phyloP scores from a whole-genome alignment of 92 coral and sea anemone species.

The Siderastrea radians region DNA sequence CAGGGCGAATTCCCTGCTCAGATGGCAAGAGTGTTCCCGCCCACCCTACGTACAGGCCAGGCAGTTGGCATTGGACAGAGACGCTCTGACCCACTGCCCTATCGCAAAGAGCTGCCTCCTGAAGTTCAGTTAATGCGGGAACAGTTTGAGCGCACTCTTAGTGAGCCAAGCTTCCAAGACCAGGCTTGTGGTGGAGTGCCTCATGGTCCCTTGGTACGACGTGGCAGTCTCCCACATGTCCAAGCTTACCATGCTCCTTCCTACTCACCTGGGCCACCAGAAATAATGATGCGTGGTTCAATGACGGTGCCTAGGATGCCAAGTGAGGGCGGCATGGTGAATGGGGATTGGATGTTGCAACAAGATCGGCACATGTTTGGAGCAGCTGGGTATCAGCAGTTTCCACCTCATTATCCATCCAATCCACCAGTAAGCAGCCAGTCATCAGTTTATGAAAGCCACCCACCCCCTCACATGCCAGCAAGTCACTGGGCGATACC shows the following conservation, averaged over 20 bases:
- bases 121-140: slow-evolving; percentile 62
- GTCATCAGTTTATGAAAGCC: slow-evolving; percentile 37
- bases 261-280: slow-evolving; percentile 67
- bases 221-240: slow-evolving; percentile 76
- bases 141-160: slow-evolving; percentile 60
- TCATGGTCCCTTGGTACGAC: slow-evolving; percentile 44
- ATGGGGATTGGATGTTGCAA: slow-evolving; percentile 66
- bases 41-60: slow-evolving; percentile 77
- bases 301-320: slow-evolving; percentile 39
- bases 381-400: slow-evolving; percentile 46
- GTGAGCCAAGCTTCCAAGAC: slow-evolving; percentile 61
- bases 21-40: slow-evolving; percentile 86
- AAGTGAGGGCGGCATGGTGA: slow-evolving; percentile 46
- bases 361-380: slow-evolving; percentile 50
- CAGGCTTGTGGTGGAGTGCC: slow-evolving; percentile 48
- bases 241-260: slow-evolving; percentile 22
- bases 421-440: slow-evolving; percentile 51
- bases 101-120: slow-evolving; percentile 47
- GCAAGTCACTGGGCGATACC: slow-evolving; percentile 70
- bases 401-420: slow-evolving; percentile 44
- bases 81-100: slow-evolving; percentile 82
- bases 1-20: slow-evolving; percentile 65
- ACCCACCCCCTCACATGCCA: slow-evolving; percentile 48
- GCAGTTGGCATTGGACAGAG: slow-evolving; percentile 49
- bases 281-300: slow-evolving; percentile 60